Conservation (phyloP, 2,888 invertebrate species). For the Pristionchus japonicus region DNA sequence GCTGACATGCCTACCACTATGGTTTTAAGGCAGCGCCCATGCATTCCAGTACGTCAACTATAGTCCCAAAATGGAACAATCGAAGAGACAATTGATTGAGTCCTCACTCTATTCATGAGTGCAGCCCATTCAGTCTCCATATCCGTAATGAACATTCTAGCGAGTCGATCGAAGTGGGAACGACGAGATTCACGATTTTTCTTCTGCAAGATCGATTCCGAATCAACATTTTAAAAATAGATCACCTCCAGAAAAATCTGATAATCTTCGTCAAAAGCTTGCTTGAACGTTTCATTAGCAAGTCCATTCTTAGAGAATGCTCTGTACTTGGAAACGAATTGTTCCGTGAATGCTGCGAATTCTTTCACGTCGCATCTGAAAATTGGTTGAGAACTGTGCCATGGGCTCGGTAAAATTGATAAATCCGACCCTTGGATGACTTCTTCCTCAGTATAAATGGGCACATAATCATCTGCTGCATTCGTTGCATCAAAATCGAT, state of each 20-base stretch:
- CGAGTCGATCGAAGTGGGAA: neutral
- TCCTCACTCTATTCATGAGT: neutral
- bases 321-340: neutral
- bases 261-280: neutral
- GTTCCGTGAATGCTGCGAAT: neutral
- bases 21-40: no score
- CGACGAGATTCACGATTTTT: neutral
- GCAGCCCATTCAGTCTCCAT: constrained; percentile 44
- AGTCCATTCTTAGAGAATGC: neutral
- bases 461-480: neutral
- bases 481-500: neutral
- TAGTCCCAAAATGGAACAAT: no score
- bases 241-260: neutral
- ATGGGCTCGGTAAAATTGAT: neutral
- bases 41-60: no score
- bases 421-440: neutral
- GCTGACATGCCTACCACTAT: no score
- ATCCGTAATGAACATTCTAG: constrained; percentile 14
- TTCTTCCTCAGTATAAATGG: neutral
- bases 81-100: no score
- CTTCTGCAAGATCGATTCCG: neutral
- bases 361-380: neutral
- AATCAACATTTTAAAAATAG: no score
- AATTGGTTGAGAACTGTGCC: neutral
- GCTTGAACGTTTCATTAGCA: neutral